Evolutionary conservation across 1,140 invertebrate species (phyloP).

Genomic region (Ceratina calcarata): DNA sequence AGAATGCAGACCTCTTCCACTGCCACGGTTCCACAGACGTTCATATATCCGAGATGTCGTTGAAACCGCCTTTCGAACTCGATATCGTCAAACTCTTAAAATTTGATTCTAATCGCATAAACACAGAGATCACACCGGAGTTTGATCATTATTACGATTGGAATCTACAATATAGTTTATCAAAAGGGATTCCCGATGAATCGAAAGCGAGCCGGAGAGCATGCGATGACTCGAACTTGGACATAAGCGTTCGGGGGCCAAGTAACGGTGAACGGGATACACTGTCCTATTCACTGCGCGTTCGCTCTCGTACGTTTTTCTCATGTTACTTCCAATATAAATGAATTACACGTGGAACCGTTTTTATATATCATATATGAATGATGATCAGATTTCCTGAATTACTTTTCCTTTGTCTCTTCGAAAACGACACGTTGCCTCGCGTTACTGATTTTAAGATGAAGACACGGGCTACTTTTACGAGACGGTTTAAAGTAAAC

Average conservation of each 20-base stretch:
- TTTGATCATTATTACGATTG: no score
- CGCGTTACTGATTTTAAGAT: background rate
- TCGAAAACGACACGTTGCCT: background rate
- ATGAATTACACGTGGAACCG: background rate
- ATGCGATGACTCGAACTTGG: slow-evolving; percentile 42
- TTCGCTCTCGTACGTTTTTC: slow-evolving; percentile 54
- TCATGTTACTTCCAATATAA: background rate
- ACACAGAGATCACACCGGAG: no score
- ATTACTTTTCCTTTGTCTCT: background rate
- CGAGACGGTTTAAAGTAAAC: slow-evolving; percentile 12
- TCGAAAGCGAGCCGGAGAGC: slow-evolving; percentile 24
- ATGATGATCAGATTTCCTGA: background rate
- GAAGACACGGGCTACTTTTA: background rate
- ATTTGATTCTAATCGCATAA: background rate
- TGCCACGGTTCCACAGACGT: no score
- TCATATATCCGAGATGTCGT: no score
- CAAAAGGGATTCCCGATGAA: slow-evolving; percentile 3
- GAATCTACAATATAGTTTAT: no score
- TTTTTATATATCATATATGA: no score
- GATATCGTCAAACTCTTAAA: background rate
- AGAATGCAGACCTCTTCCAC: background rate
- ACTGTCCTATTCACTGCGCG: slow-evolving; percentile 47
- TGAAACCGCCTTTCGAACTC: background rate
- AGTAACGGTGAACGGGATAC: slow-evolving; percentile 75
- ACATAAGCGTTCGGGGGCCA: slow-evolving; percentile 68